A percentile compares a stretch with the other conserved stretches of the same genome.
Conservation (phyloP, 2,888 invertebrate species). For the Drosophila phalerata region DNA sequence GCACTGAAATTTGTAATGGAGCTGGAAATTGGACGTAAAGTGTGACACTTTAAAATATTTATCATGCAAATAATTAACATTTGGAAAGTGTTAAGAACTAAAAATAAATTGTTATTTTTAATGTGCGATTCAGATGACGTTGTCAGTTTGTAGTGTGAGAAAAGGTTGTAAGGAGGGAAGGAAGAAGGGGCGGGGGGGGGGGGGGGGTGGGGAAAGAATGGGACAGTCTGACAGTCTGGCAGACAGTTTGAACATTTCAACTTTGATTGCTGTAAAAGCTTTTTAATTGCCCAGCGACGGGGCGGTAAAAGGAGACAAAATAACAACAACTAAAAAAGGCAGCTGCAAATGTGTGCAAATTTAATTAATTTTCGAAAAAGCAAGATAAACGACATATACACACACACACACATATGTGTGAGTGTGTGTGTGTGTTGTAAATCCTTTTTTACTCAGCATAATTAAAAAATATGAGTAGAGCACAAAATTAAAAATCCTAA, state of each 20-base stretch:
- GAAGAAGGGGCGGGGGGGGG: slow-evolving; percentile 16
- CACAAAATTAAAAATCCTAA: slow-evolving; percentile 82
- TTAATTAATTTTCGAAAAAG: slow-evolving; percentile 78
- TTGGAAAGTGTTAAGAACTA: background rate
- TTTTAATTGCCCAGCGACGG: slow-evolving; percentile 72
- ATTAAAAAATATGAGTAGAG: slow-evolving; percentile 82
- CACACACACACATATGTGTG: slow-evolving; percentile 19
- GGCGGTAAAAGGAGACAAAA: slow-evolving; percentile 20
- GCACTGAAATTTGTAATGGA: background rate
- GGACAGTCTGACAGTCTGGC: slow-evolving; percentile 24
- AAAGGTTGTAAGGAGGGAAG: background rate
- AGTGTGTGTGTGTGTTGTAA: slow-evolving; percentile 50
- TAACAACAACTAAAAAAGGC: slow-evolving; percentile 44
- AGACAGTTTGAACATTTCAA: slow-evolving; percentile 54
- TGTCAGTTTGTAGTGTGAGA: background rate
- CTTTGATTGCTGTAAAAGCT: slow-evolving; percentile 79
- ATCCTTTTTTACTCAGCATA: slow-evolving; percentile 78
- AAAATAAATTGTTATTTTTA: slow-evolving; percentile 1
- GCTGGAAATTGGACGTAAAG: background rate
- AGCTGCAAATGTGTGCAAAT: slow-evolving; percentile 79
- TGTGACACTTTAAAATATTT: background rate
- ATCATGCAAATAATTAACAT: background rate
- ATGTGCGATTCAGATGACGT: slow-evolving; percentile 31
- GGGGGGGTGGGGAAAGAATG: slow-evolving; percentile 11
- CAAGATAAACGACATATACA: slow-evolving; percentile 57